Evolutionary conservation across 2,113 vertebrate genomes (phyloP).

Genomic region (Pteronura brasiliensis): DNA sequence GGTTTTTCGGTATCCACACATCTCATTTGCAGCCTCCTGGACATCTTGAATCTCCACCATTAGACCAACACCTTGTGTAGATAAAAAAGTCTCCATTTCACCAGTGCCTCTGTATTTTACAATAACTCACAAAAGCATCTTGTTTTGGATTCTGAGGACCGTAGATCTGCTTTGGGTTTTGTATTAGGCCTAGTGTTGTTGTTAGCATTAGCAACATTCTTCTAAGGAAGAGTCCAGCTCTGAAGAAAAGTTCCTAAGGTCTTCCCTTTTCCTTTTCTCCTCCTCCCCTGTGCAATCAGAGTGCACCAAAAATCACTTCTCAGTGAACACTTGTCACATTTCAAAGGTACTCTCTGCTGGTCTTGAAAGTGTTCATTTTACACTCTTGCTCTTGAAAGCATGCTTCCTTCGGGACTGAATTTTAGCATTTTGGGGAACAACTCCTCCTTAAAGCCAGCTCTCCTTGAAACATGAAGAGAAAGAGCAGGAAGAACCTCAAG

Average conservation of each 20-base stretch:
- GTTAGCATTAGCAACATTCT: neutral
- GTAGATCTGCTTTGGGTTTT: neutral
- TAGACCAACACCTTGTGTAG: neutral
- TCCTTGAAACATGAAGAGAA: neutral
- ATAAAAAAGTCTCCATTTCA: neutral
- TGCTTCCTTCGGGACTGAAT: neutral
- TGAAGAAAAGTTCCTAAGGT: neutral
- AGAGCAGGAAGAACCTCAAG: neutral
- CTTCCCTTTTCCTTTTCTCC: neutral
- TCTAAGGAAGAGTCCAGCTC: neutral
- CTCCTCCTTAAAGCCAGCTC: neutral
- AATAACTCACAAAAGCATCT: neutral
- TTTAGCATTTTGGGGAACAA: neutral
- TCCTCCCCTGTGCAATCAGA: neutral
- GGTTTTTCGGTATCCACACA: neutral
- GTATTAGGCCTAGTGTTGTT: neutral
- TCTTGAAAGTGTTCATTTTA: neutral
- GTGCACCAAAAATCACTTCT: neutral
- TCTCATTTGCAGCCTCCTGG: neutral
- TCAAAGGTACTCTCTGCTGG: neutral
- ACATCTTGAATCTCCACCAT: neutral
- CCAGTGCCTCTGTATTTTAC: neutral
- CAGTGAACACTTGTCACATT: neutral
- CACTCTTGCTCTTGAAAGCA: neutral
- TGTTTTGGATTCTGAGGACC: neutral